These are phyloP conservation scores for Iphiclides podalirius DNA, from an alignment of 2,888 invertebrate species.

Conservation along the genomic window DNA sequence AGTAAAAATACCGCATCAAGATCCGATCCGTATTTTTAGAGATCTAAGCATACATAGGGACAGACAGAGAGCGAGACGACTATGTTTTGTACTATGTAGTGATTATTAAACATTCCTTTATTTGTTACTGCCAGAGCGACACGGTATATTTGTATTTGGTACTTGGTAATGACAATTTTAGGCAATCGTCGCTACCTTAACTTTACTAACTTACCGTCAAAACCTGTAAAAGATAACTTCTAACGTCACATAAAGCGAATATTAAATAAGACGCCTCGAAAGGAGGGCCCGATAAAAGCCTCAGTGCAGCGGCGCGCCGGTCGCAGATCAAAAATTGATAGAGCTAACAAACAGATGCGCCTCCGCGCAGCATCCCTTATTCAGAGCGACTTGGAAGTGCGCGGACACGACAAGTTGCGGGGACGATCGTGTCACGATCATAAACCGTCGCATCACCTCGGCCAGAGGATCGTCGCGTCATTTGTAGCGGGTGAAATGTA, in stretches of 20 bases:
- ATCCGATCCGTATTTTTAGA: no score
- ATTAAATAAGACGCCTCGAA: background rate
- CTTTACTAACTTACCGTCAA: no score
- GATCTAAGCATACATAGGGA: no score
- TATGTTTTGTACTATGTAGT: no score
- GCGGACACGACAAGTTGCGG: constrained; percentile 23
- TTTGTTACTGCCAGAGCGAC: no score
- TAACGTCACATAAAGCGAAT: background rate
- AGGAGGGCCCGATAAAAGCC: background rate
- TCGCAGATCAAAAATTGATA: constrained; percentile 12
- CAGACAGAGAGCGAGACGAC: no score
- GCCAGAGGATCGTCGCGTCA: constrained; percentile 67
- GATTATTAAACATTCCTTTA: no score
- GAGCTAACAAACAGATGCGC: constrained; percentile 11
- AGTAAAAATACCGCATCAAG: no score
- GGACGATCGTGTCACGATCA: constrained; percentile 46
- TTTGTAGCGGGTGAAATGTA: constrained; percentile 80
- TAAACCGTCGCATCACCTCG: constrained; percentile 45
- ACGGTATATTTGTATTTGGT: no score
- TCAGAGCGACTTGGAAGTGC: constrained; percentile 11
- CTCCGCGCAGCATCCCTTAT: constrained; percentile 4
- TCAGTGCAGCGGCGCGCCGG: background rate
- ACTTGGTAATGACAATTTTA: no score
- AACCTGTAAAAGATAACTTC: background rate
- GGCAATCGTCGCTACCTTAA: no score